Evolutionary conservation across 2,797 vertebrate genomes (phyloP).

Genomic region (Catamblyrhynchus diadema): DNA sequence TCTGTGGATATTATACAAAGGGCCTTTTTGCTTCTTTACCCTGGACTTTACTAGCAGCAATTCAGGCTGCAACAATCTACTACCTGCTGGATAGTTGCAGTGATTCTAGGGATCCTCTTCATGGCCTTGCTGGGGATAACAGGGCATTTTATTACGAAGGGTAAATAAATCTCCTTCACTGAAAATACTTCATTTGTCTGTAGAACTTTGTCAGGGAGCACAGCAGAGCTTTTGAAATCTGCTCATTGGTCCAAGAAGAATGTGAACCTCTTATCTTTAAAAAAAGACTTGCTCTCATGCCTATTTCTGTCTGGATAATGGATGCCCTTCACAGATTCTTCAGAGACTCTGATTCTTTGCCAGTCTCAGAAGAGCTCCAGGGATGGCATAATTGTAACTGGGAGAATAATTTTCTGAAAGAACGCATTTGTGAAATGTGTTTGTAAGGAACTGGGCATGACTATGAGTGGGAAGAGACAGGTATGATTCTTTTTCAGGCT

Average conservation of each 20-base stretch:
- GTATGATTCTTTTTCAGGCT: neutral
- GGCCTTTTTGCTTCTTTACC: neutral
- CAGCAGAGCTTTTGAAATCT: neutral
- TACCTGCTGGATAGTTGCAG: neutral
- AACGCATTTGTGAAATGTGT: neutral
- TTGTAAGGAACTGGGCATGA: neutral
- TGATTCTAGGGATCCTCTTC: neutral
- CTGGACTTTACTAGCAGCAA: neutral
- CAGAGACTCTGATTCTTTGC: neutral
- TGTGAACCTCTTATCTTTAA: fast-evolving
- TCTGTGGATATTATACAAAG: neutral
- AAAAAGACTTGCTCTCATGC: neutral
- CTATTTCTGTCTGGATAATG: neutral
- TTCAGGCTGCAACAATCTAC: neutral
- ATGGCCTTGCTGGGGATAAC: neutral
- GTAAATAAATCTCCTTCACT: neutral
- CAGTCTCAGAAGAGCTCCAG: neutral
- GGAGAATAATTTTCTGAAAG: neutral
- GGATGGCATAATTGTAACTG: neutral
- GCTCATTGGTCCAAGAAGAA: neutral
- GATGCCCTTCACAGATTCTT: neutral
- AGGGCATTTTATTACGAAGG: neutral
- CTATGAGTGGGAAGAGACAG: neutral
- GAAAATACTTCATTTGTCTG: neutral
- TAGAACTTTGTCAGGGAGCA: neutral